phyloP scores from a whole-genome alignment of 2,797 vertebrate genomes.

The Knipowitschia caucasica region DNA sequence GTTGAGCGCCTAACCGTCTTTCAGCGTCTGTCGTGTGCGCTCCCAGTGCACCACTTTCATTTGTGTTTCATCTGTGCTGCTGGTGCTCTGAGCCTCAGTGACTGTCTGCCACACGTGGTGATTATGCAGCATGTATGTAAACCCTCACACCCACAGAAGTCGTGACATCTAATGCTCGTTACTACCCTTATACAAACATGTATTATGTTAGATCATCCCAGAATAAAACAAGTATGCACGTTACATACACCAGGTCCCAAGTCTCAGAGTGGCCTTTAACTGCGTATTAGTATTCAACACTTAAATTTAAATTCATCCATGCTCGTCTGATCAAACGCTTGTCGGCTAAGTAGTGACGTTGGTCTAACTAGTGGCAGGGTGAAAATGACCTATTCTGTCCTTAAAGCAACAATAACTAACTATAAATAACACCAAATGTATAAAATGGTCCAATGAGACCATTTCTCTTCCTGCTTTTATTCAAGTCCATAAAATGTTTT shows the following conservation, averaged over 20 bases:
- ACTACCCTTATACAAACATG: conserved; percentile 19
- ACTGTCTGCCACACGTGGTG: conserved; percentile 56
- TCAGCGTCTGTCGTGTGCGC: background rate
- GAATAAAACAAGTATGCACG: no score
- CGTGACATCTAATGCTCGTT: conserved; percentile 61
- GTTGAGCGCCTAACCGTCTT: conserved; percentile 36
- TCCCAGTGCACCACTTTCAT: conserved; percentile 11
- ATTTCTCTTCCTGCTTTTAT: conserved; percentile 8
- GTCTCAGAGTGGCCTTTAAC: no score
- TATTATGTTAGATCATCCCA: conserved; percentile 4
- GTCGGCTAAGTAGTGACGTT: no score
- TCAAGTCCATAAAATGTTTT: conserved; percentile 5
- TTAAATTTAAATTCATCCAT: no score
- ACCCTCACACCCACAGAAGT: conserved; percentile 60
- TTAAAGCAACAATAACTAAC: no score
- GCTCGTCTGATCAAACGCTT: no score
- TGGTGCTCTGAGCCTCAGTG: conserved; percentile 30
- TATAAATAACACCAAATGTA: background rate
- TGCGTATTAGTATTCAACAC: no score
- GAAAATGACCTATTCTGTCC: no score
- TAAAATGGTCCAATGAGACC: background rate
- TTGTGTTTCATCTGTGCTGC: conserved; percentile 28
- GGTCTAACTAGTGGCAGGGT: no score
- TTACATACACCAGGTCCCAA: no score
- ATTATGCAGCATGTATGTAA: conserved; percentile 45